Percentiles rank a stretch among this genome's conserved stretches.
Evolutionary conservation across 2,113 vertebrate genomes (phyloP).

Genomic region (Prochilodus magdalenae): DNA sequence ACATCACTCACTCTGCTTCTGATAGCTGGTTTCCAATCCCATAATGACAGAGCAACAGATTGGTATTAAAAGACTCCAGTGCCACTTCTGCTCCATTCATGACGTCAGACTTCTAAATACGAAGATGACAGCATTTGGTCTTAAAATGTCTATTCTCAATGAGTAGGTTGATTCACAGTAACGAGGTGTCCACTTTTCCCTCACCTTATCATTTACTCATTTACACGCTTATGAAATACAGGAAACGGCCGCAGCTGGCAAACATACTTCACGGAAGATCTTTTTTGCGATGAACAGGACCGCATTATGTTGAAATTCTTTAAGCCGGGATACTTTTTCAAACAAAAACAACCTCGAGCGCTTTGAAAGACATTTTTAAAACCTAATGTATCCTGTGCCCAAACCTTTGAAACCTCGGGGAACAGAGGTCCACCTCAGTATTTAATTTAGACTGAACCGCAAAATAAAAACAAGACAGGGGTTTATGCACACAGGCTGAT

Average conservation of each 20-base stretch:
- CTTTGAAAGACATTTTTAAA: constrained; percentile 44
- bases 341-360: constrained; percentile 45
- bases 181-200: not conserved
- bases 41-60: constrained; percentile 82
- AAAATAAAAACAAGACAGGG: constrained; percentile 53
- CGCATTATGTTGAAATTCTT: constrained; percentile 38
- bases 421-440: constrained; percentile 51
- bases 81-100: constrained; percentile 71
- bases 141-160: constrained; percentile 37
- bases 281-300: constrained; percentile 8
- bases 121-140: constrained; percentile 70
- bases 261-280: not conserved
- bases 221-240: constrained; percentile 33
- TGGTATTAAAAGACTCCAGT: constrained; percentile 77
- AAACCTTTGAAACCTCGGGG: constrained; percentile 32
- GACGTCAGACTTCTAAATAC: constrained; percentile 79
- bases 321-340: constrained; percentile 43
- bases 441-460: constrained; percentile 54
- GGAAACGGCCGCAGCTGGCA: constrained; percentile 20
- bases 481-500: constrained; percentile 47
- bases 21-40: constrained; percentile 77
- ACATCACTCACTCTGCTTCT: constrained; percentile 79
- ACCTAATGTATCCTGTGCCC: constrained; percentile 42
- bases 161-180: constrained; percentile 29
- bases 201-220: constrained; percentile 35